Evolutionary conservation across 1,140 invertebrate species (phyloP), one percentile per base, ranked within the genome.

Genomic region (Drosophila fuyamai): DNA sequence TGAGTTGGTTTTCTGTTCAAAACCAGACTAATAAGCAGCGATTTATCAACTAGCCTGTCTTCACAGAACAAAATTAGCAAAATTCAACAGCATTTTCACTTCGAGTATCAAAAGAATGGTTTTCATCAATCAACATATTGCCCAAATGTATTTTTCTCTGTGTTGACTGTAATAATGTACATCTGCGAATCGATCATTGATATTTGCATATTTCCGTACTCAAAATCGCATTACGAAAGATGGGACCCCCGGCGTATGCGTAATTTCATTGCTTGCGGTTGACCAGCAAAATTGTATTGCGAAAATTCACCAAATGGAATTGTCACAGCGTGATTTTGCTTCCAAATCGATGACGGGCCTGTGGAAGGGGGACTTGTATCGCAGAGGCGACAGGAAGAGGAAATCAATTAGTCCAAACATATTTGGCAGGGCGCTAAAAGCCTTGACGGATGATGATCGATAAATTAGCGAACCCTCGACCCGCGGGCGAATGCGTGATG

Each of bases 321-420:
- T 81, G 74, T 75, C 79, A 75, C 62, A 74, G 27, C 63, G 36
- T 56, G 51, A 76, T 66, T 76, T 67, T 50, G 29, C 38, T 12
- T 13, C 36, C 36, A 23, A 40, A 63, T 40, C 41, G 57, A 55
- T 74, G 72, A 35, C 50, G 55, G 32, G 13, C 23, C 14, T 60
- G 18, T 35, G 27, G 23, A 16, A 40, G 18, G 18, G n/a, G 12
- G 16, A 29, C 13, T 7, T 48, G 13, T n/a, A n/a, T n/a, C 6
- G 23, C 46, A 48, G 47, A 23, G 3, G 23, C 29, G 12, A 38
- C 23, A 60, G 62, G 43, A 55, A 48, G 67, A 58, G 80, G 51
- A 79, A 86, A 88, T 88, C 79, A 86, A 88, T 86, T 88, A 83
- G 63, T 71, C 43, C 66, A 80, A 80, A 83, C 77, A 78, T 78